These are phyloP conservation scores for Pterostichus niger DNA, from an alignment of 2,888 invertebrate species.

Conservation along the genomic window DNA sequence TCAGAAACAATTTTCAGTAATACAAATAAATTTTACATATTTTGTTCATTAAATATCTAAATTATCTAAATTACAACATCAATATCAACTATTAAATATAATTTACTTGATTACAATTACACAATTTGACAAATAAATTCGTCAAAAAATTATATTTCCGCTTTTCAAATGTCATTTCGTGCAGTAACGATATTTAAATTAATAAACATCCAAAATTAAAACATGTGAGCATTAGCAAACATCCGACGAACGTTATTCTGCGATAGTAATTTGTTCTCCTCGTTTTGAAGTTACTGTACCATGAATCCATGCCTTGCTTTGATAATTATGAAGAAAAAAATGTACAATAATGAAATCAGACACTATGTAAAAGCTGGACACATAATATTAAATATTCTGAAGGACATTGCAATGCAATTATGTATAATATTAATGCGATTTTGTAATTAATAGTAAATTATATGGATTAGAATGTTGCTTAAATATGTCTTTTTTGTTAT, in stretches of 20 bases:
- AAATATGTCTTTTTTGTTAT: no score
- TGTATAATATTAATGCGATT: not conserved
- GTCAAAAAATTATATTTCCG: not conserved
- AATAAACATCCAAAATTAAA: not conserved
- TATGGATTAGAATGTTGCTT: no score
- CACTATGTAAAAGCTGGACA: not conserved
- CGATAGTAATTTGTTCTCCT: constrained; percentile 19
- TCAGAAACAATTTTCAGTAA: not conserved
- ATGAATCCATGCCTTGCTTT: constrained; percentile 8
- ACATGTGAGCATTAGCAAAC: not conserved
- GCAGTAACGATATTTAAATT: constrained; percentile 9
- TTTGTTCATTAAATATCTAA: constrained; percentile 32
- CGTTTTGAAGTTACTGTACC: constrained; percentile 29
- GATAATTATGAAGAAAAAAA: constrained; percentile 13
- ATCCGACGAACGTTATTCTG: no score
- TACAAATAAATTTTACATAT: not conserved
- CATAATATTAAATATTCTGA: not conserved
- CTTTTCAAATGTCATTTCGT: not conserved
- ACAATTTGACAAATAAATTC: not conserved
- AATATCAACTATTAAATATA: not conserved
- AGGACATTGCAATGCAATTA: not conserved
- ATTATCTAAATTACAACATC: not conserved
- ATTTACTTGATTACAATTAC: not conserved
- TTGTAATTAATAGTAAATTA: not conserved
- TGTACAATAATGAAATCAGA: not conserved